A percentile compares a stretch with the other conserved stretches of the same genome.
Evolutionary conservation across 2,888 invertebrate genomes (phyloP).

Genomic region (Cotesia congregata): DNA sequence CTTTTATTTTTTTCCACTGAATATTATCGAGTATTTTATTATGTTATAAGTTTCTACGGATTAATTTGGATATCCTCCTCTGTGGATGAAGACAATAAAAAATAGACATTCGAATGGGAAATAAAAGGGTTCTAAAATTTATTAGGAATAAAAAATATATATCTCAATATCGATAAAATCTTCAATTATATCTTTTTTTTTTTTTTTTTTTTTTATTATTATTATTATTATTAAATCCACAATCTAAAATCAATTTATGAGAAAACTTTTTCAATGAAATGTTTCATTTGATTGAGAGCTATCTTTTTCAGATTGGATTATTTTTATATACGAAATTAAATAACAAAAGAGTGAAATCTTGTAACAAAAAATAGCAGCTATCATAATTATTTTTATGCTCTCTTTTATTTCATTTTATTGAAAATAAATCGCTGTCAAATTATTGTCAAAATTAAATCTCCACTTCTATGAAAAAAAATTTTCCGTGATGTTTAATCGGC

Average conservation of each 20-base stretch:
- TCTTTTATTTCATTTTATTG: neutral
- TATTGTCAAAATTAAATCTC: neutral
- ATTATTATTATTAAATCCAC: conserved; percentile 1
- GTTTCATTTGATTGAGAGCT: neutral
- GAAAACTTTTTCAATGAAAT: neutral
- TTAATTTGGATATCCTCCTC: neutral
- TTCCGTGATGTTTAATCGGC: no score
- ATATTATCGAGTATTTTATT: neutral
- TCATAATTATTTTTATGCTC: neutral
- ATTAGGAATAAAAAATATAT: neutral
- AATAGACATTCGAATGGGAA: neutral
- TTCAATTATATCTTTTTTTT: neutral
- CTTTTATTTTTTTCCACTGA: neutral
- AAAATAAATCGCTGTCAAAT: neutral
- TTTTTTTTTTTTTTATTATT: neutral
- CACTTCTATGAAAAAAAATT: no score
- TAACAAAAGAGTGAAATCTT: neutral
- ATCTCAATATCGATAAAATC: conserved; percentile 1
- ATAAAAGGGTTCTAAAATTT: neutral
- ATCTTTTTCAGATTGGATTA: neutral
- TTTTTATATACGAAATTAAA: neutral
- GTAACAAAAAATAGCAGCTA: neutral
- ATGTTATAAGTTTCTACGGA: neutral
- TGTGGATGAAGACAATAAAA: neutral
- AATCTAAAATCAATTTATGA: neutral